phyloP scores from a whole-genome alignment of 2,888 invertebrate species.

The Odontothrips loti region DNA sequence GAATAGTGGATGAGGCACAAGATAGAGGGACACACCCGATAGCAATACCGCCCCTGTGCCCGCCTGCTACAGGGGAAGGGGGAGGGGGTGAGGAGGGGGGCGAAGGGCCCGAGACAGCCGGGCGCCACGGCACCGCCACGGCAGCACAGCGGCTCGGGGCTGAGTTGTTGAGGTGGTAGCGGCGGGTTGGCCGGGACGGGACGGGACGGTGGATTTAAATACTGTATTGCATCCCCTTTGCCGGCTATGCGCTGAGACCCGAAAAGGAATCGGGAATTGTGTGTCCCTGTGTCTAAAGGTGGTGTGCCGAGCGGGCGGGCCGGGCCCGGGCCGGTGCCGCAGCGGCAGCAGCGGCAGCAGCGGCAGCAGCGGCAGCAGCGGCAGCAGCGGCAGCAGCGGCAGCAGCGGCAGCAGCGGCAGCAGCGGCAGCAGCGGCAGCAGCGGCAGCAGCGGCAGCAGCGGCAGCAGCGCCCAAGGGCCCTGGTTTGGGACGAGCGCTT shows the following conservation, averaged over 20 bases:
- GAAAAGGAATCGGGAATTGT: neutral
- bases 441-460: too few species aligned
- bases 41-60: neutral
- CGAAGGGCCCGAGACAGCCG: neutral
- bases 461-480: too few species aligned
- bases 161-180: too few species aligned
- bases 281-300: neutral
- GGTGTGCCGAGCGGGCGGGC: neutral
- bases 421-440: too few species aligned
- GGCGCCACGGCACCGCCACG: too few species aligned
- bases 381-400: too few species aligned
- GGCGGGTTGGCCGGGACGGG: neutral
- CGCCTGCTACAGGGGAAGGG: neutral
- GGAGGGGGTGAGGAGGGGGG: too few species aligned
- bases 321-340: neutral
- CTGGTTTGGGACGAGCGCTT: too few species aligned
- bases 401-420: too few species aligned
- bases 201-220: neutral
- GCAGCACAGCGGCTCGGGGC: too few species aligned
- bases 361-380: too few species aligned
- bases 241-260: neutral
- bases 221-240: neutral
- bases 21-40: constrained; percentile 22
- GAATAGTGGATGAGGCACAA: constrained; percentile 17
- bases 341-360: too few species aligned